Percentiles rank a stretch among this genome's conserved stretches.
Evolutionary conservation across 2,113 vertebrate species (phyloP).

Genomic region (Dicentrarchus labrax): DNA sequence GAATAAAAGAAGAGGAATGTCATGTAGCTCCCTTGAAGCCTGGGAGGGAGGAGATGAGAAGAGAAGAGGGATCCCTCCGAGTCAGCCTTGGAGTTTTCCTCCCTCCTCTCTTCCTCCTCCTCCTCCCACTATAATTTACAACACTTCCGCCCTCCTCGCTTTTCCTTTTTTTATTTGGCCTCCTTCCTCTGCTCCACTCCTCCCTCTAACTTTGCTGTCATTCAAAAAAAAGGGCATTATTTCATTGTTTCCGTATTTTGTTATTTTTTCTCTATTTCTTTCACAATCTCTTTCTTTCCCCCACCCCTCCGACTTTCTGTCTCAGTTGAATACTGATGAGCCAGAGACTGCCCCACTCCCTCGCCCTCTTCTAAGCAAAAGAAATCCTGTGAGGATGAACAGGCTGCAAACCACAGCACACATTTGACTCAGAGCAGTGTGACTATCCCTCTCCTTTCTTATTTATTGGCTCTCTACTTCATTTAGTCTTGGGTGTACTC

Average conservation of each 20-base stretch:
- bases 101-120: slow-evolving; percentile 45
- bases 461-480: slow-evolving; percentile 56
- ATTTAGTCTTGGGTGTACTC: slow-evolving; percentile 47
- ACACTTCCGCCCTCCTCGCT: slow-evolving; percentile 19
- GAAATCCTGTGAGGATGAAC: slow-evolving; percentile 57
- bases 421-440: slow-evolving; percentile 50
- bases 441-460: slow-evolving; percentile 43
- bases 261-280: slow-evolving; percentile 17
- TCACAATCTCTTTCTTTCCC: slow-evolving; percentile 10
- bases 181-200: slow-evolving; percentile 36
- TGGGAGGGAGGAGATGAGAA: slow-evolving; percentile 49
- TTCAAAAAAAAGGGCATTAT: slow-evolving; percentile 60
- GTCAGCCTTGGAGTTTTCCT: slow-evolving; percentile 75
- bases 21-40: slow-evolving; percentile 51
- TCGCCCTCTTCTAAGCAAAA: slow-evolving; percentile 57
- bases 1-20: slow-evolving; percentile 55
- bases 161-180: slow-evolving; percentile 14
- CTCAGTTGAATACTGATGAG: slow-evolving; percentile 74
- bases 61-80: slow-evolving; percentile 76
- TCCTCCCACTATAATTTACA: slow-evolving; percentile 65
- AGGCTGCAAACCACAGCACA: slow-evolving; percentile 47
- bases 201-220: slow-evolving; percentile 49
- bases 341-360: slow-evolving; percentile 72
- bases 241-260: slow-evolving; percentile 27
- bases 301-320: no score